Base-by-base conservation (phyloP, 2,888 invertebrate genomes). In the Phymatocera aterrima region DNA sequence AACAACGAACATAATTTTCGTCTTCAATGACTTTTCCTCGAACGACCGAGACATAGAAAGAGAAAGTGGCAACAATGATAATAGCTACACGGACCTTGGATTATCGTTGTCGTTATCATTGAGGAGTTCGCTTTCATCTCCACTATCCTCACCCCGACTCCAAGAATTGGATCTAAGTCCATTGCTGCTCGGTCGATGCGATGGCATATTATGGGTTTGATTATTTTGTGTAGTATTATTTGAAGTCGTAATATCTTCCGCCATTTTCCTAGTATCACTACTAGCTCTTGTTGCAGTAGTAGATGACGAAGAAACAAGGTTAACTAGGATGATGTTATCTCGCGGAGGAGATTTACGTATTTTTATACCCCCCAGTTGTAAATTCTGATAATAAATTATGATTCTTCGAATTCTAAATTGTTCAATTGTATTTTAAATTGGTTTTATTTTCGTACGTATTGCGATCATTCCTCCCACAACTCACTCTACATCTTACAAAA, bases 91-190 rank as follows among this genome's bases (percentile, higher is more conserved):
- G n/a, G 18, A 12, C 65, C 65, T 65, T 21, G 68, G 15, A 24
- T 4, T 31, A 34, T 51, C 72, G 60, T 60, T 34, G 6, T 64
- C 61, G 61, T 64, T 18, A 6, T 51, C 72, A 34, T 72, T 72
- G 2, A 75, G 24, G 3, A 72, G 64, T 15, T 87, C 86, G 31
- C 87, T 86, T 15, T 87, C 89, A 46, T 81, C 83, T 1, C 54
- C 77, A 79, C 85, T 87, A 6, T 89, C 89, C 4, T 84, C 83
- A 21, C 80, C 85, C 43, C 86, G 84, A 48, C 87, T 88, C 90
- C 89, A 90, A 24, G 85, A 86, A 74, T 86, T 84, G 21, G 82
- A 83, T 10, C 79, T 81, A 4, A 88, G 80, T 12, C 84, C 83
- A 72, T 88, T 89, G n/a, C 87, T 86, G n/a, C 87, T 86, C 6